Evolutionary conservation across 1,140 invertebrate species (phyloP), one percentile per base, ranked within the genome.

Genomic region (Lepidurus arcticus): DNA sequence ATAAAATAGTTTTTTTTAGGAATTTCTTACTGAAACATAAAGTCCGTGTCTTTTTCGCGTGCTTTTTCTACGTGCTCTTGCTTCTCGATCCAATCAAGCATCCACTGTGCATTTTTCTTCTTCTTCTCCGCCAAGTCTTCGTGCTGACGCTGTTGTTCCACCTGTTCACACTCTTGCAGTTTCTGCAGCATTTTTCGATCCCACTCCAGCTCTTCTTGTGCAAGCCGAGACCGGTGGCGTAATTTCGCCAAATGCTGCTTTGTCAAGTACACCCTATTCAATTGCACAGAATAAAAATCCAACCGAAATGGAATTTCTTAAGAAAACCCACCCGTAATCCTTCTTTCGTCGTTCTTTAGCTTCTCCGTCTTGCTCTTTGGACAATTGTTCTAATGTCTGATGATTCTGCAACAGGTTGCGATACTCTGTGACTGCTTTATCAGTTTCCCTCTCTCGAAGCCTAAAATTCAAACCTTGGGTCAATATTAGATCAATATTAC

Each of bases 51-150:
- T 16, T 65, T 65, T 21, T 65, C 53, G 21, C 53, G 53, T 21
- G 53, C 8, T 7, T 65, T 13, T 65, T 65, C 53, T 13, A 65
- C 8, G 7, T 21, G 53, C 53, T 65, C 4, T 21, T 65, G 53
- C 21, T 16, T 65, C 7, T 65, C 53, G 21, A 65, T 65, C 53
- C 53, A 65, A 65, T 65, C 53, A 65, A 65, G 53, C 53, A 65
- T 65, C 53, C 53, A 65, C 13, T 65, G 53, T 7, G 53, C 53
- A 21, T 65, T 65, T 65, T 65, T 65, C 53, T 21, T 65, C 53
- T 21, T 65, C 53, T 65, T 65, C 53, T 1, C 16, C 6, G 53
- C 8, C 13, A 65, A 16, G 13, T 65, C 13, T 7, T 65, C 16
- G 3, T 65, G 53, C 53, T 65, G 53, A 7, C 53, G 53, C 53